Conservation (phyloP, 2,113 vertebrate species). For the Vulpes lagopus region DNA sequence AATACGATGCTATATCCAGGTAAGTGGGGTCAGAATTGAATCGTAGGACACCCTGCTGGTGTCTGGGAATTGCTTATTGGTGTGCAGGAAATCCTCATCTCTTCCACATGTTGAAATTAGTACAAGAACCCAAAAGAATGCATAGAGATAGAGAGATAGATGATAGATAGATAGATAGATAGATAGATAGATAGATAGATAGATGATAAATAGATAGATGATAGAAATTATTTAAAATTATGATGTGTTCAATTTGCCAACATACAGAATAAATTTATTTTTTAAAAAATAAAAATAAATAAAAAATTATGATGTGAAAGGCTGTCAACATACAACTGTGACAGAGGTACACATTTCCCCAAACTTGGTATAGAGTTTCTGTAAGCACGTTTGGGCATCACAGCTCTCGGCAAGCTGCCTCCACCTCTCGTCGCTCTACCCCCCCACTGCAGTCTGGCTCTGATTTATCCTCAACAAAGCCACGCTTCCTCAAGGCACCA, state of each 20-base stretch:
- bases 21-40: neutral
- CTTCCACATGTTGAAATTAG: neutral
- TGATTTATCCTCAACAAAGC: neutral
- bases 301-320: neutral
- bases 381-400: neutral
- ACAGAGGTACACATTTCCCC: too few relatives aligned
- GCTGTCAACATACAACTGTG: neutral
- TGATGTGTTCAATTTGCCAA: too few relatives aligned
- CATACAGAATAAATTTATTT: too few relatives aligned
- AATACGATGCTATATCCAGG: neutral
- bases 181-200: neutral
- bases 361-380: neutral
- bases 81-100: neutral
- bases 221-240: neutral
- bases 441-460: too few relatives aligned
- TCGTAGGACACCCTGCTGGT: neutral
- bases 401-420: neutral
- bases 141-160: neutral
- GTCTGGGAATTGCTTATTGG: neutral
- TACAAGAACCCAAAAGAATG: neutral
- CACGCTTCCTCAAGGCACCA: neutral
- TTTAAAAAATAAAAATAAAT: too few relatives aligned
- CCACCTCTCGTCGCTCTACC: neutral
- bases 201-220: neutral
- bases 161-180: too few relatives aligned